Base-by-base conservation (phyloP, 2,113 vertebrate genomes). In the Sorex araneus region DNA sequence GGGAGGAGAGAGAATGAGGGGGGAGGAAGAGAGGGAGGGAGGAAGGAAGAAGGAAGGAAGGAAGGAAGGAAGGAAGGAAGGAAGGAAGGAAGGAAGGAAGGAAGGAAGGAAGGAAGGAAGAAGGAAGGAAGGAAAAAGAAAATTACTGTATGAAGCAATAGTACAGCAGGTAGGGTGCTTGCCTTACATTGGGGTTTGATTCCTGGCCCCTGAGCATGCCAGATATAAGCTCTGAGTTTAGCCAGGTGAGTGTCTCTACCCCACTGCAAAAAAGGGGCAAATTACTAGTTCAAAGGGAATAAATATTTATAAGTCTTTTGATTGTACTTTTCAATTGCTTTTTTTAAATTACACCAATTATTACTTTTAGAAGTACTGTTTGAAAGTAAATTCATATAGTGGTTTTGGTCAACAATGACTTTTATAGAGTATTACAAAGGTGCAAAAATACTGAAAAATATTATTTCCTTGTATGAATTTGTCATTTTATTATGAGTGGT, bases 261-360 rank as follows among this genome's bases (percentile, higher is more conserved):
- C 47, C 47, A 50, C 2, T 13, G 10, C 47, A 50, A 50, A 50
- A 50, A 50, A 13, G 13, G 47, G 47, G 47, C 2, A 50, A 84
- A 75, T 45, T 87, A 75, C 25, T 32, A 74, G 15, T 23, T 66
- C 30, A 90, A 78, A 90, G 50, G 8, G 27, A 84, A 80, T 36
- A 84, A 66, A 85, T 3, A 12, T 19, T 85, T 92, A 85, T 40
- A 86, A 79, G 11, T 47, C 25, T 89, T 70, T 81, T 76, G 18
- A 36, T 60, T 36, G 15, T 25, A 70, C 32, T 77, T 15, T 23
- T 7, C 69, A 80, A 64, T 34, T 54, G 18, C 21, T 84, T 87
- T 84, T 84, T 76, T 25, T 71, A 36, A 84, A 93, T 27, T n/a
- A 57, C 45, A 67, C 30, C 13, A 67, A 74, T 89, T 75, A 84